Base-by-base conservation (phyloP, 2,797 vertebrate species). In the Anabacerthia variegaticeps region DNA sequence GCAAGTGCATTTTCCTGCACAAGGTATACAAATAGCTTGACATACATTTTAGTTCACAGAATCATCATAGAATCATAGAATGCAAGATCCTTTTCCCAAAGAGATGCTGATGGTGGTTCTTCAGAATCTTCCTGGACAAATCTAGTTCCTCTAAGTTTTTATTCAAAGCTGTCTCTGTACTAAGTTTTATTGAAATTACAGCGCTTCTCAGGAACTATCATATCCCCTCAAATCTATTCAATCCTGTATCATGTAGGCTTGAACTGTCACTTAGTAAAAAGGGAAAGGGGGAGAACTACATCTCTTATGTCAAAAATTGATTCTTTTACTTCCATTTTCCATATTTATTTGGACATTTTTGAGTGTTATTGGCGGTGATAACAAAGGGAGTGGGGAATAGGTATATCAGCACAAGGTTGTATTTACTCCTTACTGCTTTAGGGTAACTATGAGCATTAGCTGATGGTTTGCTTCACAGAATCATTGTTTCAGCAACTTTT, bases 341-440 rank as follows among this genome's bases (percentile, higher is more conserved):
- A 81, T 88, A 95, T 51, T 82, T 39, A n/a, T 81, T 79, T 94
- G 90, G 94, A 95, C 16, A 63, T 83, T 79, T 97, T 90, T 97
- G 9, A 90, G 49, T 67, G 73, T 72, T 96, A 84, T 39, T 92
- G 66, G 17, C 76, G 41, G 17, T 74, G 66, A 93, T 88, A 88
- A 49, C 73, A 71, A 92, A 95, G 68, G 72, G 44, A 43, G 51
- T 61, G 24, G 34, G 39, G 78, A 68, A 30, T 52, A 88, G 10
- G n/a, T 71, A 83, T 56, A 75, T 93, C 76, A 90, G 19, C 14
- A 78, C 65, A 59, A 65, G 12, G 44, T 5, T 48, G 11, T 52
- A 49, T 66, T 54, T 95, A 79, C 17, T 41, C 9, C 20, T 63
- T 81, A 62, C 43, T 75, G 32, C 41, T 95, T 92, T 52, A 43